These are phyloP conservation scores for Naso thynnoides DNA, from an alignment of 2,797 vertebrate genomes.

Conservation along the genomic window DNA sequence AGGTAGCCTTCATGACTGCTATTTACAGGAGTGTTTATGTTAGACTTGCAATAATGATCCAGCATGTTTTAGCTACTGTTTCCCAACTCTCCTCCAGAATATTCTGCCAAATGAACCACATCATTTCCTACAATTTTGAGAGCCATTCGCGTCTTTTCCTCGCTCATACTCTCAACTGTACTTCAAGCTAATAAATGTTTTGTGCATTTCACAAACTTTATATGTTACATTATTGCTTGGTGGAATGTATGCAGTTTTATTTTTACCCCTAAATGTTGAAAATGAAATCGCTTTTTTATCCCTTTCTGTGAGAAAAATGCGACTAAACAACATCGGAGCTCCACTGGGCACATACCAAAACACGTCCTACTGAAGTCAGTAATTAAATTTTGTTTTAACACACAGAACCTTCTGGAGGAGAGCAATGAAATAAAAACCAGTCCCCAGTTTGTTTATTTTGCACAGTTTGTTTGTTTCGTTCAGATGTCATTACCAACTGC, in stretches of 20 bases:
- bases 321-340: background rate
- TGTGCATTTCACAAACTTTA: background rate
- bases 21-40: constrained; percentile 47
- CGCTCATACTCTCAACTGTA: background rate
- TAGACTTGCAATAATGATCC: constrained; percentile 19
- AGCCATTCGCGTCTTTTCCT: background rate
- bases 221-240: background rate
- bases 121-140: background rate
- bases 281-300: background rate
- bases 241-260: background rate
- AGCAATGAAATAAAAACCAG: constrained; percentile 53
- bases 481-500: constrained; percentile 10
- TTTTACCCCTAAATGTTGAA: background rate
- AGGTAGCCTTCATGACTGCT: constrained; percentile 33
- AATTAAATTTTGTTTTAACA: constrained; percentile 45
- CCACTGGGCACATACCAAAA: constrained; percentile 18
- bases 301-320: constrained; percentile 22
- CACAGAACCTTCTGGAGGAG: constrained; percentile 42
- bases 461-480: constrained; percentile 8
- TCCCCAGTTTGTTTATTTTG: constrained; percentile 26
- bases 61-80: background rate
- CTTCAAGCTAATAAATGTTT: background rate
- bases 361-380: constrained; percentile 25
- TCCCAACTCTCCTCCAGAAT: background rate
- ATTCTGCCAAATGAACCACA: background rate